Conservation (phyloP, 2,888 invertebrate genomes). For the Drosophila mettleri region DNA sequence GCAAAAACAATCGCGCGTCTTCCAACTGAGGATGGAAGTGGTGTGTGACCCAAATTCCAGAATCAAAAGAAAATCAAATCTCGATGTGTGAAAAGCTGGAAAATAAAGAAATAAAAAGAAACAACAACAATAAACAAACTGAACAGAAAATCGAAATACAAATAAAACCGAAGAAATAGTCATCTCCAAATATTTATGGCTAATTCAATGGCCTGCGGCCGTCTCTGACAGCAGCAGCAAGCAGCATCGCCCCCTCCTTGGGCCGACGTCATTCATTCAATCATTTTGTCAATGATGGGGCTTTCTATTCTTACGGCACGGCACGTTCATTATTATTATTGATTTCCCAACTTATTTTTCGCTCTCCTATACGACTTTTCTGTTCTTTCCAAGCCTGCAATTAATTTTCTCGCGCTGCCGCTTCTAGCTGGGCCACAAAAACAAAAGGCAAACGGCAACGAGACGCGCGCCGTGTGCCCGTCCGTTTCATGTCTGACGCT, state of each 20-base stretch:
- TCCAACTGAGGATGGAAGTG: neutral
- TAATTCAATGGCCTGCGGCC: slow-evolving; percentile 47
- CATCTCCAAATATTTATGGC: slow-evolving; percentile 66
- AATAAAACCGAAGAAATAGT: slow-evolving; percentile 56
- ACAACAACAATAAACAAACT: neutral
- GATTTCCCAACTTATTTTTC: slow-evolving; percentile 74
- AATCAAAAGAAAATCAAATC: slow-evolving; percentile 43
- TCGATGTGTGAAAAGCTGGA: slow-evolving; percentile 63
- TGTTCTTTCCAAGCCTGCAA: slow-evolving; percentile 59
- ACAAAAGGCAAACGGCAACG: slow-evolving; percentile 35
- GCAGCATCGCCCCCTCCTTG: neutral
- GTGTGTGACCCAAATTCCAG: slow-evolving; percentile 68
- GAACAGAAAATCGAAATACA: slow-evolving; percentile 41
- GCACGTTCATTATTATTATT: slow-evolving; percentile 75
- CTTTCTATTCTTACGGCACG: slow-evolving; percentile 60
- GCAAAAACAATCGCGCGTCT: slow-evolving; percentile 32
- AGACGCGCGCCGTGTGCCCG: slow-evolving; percentile 50
- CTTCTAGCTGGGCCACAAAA: slow-evolving; percentile 10
- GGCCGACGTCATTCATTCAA: slow-evolving; percentile 70
- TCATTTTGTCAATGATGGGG: slow-evolving; percentile 77
- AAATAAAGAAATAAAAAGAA: slow-evolving; percentile 20
- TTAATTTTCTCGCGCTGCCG: slow-evolving; percentile 66
- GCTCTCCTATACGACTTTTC: slow-evolving; percentile 48
- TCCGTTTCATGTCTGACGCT: slow-evolving; percentile 45
- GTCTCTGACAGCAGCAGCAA: slow-evolving; percentile 6